Evolutionary conservation across 2,888 invertebrate species (phyloP).

Genomic region (Phalera bucephala): DNA sequence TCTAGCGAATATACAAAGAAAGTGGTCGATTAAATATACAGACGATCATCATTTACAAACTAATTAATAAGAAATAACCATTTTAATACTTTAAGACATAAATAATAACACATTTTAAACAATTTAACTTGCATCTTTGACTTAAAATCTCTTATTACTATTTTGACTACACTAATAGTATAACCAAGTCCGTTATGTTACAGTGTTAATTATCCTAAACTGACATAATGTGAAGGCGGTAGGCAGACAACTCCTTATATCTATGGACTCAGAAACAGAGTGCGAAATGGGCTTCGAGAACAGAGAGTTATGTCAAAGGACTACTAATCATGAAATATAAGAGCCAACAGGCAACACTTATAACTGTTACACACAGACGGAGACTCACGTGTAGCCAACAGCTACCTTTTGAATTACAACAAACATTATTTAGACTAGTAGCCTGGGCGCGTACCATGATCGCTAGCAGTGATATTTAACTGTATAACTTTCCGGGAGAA

Average conservation of each 20-base stretch:
- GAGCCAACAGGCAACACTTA: too few relatives aligned
- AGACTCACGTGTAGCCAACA: too few relatives aligned
- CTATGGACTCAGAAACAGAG: conserved; percentile 79
- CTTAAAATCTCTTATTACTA: conserved; percentile 81
- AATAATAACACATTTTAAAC: conserved; percentile 84
- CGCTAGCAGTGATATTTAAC: too few relatives aligned
- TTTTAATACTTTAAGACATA: conserved; percentile 84
- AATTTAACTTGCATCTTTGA: conserved; percentile 83
- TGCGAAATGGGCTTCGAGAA: conserved; percentile 36
- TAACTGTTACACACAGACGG: too few relatives aligned
- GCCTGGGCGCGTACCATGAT: too few relatives aligned
- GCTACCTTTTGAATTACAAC: too few relatives aligned
- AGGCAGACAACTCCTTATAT: conserved; percentile 79
- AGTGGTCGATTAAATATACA: conserved; percentile 65
- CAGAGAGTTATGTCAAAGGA: conserved; percentile 22
- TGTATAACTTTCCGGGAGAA: too few relatives aligned
- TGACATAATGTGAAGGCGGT: conserved; percentile 82
- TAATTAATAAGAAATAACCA: conserved; percentile 84
- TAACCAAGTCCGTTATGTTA: conserved; percentile 79
- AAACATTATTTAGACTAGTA: too few relatives aligned
- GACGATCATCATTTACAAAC: conserved; percentile 79
- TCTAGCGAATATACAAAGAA: conserved; percentile 58
- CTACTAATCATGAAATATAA: conserved; percentile 26
- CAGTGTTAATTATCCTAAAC: conserved; percentile 75
- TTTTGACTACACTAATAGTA: conserved; percentile 81